Evolutionary conservation across 2,113 vertebrate species (phyloP).

Genomic region (Galemys pyrenaicus): DNA sequence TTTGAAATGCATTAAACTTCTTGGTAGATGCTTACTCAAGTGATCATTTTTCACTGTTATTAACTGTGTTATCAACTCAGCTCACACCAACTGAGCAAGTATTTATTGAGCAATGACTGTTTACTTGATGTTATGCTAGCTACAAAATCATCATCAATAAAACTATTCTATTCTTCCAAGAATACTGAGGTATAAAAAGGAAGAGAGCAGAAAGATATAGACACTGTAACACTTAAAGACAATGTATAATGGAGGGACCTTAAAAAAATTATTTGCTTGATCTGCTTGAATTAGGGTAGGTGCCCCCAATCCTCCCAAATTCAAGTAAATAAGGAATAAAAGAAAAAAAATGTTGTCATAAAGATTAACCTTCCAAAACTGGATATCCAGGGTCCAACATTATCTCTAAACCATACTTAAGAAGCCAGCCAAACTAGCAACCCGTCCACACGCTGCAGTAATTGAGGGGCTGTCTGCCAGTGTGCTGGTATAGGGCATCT

Average conservation of each 20-base stretch:
- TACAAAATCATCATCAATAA: conserved; percentile 55
- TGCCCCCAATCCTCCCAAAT: conserved; percentile 33
- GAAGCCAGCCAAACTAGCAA: conserved; percentile 50
- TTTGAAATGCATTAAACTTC: conserved; percentile 32
- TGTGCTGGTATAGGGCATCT: not conserved
- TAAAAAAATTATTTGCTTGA: not conserved
- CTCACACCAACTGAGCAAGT: conserved; percentile 47
- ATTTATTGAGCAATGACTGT: conserved; percentile 48
- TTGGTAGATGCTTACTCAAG: conserved; percentile 31
- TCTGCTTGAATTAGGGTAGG: conserved; percentile 4
- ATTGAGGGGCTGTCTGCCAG: conserved; percentile 57
- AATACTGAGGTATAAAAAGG: conserved; percentile 31
- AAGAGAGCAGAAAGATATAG: conserved; percentile 38
- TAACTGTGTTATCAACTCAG: conserved; percentile 27
- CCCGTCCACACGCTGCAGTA: conserved; percentile 13
- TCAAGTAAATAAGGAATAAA: conserved; percentile 15
- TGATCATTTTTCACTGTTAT: conserved; percentile 41
- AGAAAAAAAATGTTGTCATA: conserved; percentile 50
- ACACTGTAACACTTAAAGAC: conserved; percentile 38
- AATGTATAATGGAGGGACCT: not conserved
- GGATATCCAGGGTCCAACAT: not conserved
- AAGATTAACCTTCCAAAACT: conserved; percentile 21
- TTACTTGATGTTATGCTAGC: conserved; percentile 37
- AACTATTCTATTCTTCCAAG: conserved; percentile 41
- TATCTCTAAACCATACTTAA: conserved; percentile 44